phyloP scores from a whole-genome alignment of 2,797 vertebrate species.

The Acanthis flammea region DNA sequence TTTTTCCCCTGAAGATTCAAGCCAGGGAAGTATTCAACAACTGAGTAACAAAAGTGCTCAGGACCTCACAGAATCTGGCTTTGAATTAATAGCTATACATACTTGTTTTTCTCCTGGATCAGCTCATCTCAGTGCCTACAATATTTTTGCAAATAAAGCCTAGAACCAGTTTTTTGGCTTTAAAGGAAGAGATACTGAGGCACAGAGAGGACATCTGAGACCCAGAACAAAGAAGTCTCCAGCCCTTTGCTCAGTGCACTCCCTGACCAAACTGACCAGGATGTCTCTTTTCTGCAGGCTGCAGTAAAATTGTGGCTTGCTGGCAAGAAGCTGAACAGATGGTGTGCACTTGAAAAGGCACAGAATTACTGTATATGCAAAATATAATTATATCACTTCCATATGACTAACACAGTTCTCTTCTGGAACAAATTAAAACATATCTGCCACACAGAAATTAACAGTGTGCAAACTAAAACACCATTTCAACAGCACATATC shows the following conservation, averaged over 20 bases:
- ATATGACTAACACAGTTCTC: slow-evolving; percentile 46
- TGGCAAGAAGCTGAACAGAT: slow-evolving; percentile 61
- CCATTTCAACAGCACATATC: slow-evolving; percentile 44
- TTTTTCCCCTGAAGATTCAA: not conserved
- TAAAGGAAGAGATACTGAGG: not conserved
- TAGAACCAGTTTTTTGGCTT: not conserved
- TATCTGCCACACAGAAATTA: slow-evolving; percentile 60
- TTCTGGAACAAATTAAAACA: slow-evolving; percentile 58
- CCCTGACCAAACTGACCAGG: not conserved
- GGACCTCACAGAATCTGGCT: not conserved
- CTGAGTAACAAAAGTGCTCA: not conserved
- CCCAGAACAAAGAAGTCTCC: not conserved
- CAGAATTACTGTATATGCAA: slow-evolving; percentile 57
- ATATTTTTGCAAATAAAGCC: not conserved
- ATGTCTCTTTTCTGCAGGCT: not conserved
- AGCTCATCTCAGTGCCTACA: not conserved
- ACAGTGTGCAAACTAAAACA: slow-evolving; percentile 56
- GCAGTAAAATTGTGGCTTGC: slow-evolving; percentile 37
- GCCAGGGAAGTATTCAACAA: not conserved
- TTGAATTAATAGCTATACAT: not conserved
- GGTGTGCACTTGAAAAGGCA: slow-evolving; percentile 48
- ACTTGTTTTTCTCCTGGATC: not conserved
- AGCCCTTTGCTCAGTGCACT: not conserved
- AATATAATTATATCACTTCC: slow-evolving; percentile 63
- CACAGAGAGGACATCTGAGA: not conserved